phyloP scores from a whole-genome alignment of 1,140 invertebrate genomes.

The Listronotus oregonensis region DNA sequence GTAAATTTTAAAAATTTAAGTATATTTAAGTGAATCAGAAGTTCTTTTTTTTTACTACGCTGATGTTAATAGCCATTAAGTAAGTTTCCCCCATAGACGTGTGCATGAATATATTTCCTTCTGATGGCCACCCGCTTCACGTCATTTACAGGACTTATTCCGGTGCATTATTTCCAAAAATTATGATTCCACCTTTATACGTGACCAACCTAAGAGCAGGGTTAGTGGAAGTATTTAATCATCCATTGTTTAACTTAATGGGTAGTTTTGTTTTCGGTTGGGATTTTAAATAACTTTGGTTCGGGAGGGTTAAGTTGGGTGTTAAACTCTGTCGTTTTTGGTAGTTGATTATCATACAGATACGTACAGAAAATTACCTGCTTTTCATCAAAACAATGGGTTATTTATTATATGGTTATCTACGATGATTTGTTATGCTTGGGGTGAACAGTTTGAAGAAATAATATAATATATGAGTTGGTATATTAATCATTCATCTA shows the following conservation, averaged over 20 bases:
- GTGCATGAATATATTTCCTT: slow-evolving; percentile 24
- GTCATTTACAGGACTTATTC: slow-evolving; percentile 34
- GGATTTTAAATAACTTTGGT: slow-evolving; percentile 17
- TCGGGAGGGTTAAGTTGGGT: background rate
- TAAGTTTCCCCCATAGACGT: slow-evolving; percentile 5
- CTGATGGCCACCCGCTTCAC: slow-evolving; percentile 14
- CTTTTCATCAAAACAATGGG: too few species aligned
- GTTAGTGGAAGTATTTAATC: slow-evolving; percentile 27
- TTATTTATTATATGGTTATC: too few species aligned
- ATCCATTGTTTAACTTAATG: slow-evolving; percentile 31
- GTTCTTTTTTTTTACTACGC: background rate
- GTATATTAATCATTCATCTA: too few species aligned
- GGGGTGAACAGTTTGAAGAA: too few species aligned
- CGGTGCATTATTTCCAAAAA: slow-evolving; percentile 34
- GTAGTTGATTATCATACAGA: too few species aligned
- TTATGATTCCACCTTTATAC: slow-evolving; percentile 24
- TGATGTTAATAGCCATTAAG: slow-evolving; percentile 6
- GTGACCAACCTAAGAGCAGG: slow-evolving; percentile 13
- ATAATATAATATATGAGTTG: too few species aligned
- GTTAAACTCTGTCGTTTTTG: too few species aligned
- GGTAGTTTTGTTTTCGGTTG: slow-evolving; percentile 17
- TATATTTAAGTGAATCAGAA: too few species aligned
- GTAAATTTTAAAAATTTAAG: too few species aligned
- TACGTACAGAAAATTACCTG: too few species aligned
- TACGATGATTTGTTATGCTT: too few species aligned